Evolutionary conservation across 2,888 invertebrate genomes (phyloP).

Genomic region (Caenorhabditis imperialis): DNA sequence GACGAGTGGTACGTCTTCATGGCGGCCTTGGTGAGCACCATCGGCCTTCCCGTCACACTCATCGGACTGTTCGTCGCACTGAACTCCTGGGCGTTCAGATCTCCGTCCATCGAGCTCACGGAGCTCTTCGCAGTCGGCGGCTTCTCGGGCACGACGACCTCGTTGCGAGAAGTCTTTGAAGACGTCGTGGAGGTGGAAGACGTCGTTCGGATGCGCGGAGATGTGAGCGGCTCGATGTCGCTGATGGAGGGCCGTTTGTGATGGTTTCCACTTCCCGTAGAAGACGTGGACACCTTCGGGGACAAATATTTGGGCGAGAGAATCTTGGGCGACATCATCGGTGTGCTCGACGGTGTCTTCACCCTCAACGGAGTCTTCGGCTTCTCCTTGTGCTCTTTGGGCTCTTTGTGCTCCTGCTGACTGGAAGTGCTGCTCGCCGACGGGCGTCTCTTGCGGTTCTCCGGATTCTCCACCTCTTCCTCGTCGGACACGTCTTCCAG

Average conservation of each 20-base stretch:
- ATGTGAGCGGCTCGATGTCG: slow-evolving; percentile 16
- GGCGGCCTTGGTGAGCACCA: slow-evolving; percentile 50
- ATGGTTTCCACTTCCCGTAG: too few species aligned
- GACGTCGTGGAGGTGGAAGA: slow-evolving; percentile 23
- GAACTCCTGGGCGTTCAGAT: slow-evolving; percentile 14
- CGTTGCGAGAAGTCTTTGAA: slow-evolving; percentile 16
- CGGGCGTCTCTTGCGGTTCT: slow-evolving; percentile 13
- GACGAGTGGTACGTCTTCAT: slow-evolving; percentile 47
- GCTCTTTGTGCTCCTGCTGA: background rate
- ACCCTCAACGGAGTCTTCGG: slow-evolving; percentile 27
- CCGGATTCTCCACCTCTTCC: slow-evolving; percentile 14
- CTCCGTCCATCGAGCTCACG: slow-evolving; percentile 23
- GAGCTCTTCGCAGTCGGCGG: slow-evolving; percentile 27
- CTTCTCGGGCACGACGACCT: background rate
- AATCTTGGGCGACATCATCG: slow-evolving; percentile 27
- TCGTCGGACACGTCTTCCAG: slow-evolving; percentile 40
- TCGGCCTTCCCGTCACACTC: slow-evolving; percentile 30
- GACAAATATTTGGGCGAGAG: slow-evolving; percentile 21
- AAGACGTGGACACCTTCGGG: slow-evolving; percentile 14
- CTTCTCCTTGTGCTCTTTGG: slow-evolving; percentile 9
- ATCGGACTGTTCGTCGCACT: slow-evolving; percentile 20
- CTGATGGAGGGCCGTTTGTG: slow-evolving; percentile 34
- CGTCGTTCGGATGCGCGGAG: slow-evolving; percentile 28
- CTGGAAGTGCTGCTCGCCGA: slow-evolving; percentile 19
- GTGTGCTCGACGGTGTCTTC: slow-evolving; percentile 15